Evolutionary conservation across 2,888 invertebrate species (phyloP).

Genomic region (Eutolmus rufibarbis): DNA sequence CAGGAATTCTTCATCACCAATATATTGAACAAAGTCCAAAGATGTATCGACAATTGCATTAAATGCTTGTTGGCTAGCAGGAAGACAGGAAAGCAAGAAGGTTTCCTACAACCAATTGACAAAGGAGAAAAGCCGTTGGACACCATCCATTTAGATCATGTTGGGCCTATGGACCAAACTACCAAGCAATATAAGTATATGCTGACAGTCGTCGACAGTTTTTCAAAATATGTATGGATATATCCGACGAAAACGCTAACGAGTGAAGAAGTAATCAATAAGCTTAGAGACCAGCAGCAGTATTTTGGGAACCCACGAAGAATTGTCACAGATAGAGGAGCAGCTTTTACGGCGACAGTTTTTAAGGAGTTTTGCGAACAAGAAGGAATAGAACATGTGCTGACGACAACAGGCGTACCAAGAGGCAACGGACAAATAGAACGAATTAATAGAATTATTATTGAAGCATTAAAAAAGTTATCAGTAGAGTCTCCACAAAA

Average conservation of each 20-base stretch:
- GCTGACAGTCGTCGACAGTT: conserved; percentile 54
- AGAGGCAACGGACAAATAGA: background rate
- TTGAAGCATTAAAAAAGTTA: background rate
- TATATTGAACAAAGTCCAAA: background rate
- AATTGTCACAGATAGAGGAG: background rate
- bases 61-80: background rate
- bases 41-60: background rate
- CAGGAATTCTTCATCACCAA: background rate
- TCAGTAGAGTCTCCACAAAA: background rate
- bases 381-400: conserved; percentile 1
- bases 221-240: conserved; percentile 53
- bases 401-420: background rate
- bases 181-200: conserved; percentile 53
- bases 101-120: conserved; percentile 51
- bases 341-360: conserved; percentile 44
- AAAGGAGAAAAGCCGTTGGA: conserved; percentile 53
- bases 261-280: background rate
- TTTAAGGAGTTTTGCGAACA: conserved; percentile 22
- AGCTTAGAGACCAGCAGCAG: background rate
- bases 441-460: background rate
- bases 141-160: conserved; percentile 55
- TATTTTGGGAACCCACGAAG: conserved; percentile 22
- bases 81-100: conserved; percentile 49
- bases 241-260: conserved; percentile 28
- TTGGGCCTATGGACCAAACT: conserved; percentile 54